Evolutionary conservation across 2,113 vertebrate species (phyloP), one percentile per base, ranked within the genome.

Genomic region (Cettia cetti): DNA sequence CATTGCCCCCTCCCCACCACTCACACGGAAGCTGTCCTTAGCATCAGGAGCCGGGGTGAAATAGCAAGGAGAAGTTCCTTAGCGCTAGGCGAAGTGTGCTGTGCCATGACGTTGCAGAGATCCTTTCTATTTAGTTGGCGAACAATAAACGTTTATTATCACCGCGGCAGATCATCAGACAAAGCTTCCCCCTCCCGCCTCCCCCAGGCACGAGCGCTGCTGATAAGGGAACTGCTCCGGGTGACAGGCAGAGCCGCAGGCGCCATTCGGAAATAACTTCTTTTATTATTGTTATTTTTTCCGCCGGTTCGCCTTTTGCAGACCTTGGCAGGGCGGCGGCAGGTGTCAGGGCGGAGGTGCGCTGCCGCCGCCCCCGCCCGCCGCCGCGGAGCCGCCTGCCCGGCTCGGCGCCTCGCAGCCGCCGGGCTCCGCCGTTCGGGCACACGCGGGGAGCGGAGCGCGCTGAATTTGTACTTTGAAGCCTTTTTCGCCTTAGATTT

Each of bases 131-230:
- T 95, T 96, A 96, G 93, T 87, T 96, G 95, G 95, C 90, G 94
- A 97, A 97, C 96, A 97, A 97, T 96, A 97, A 97, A 92, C 94
- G 95, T 95, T 87, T 97, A 96, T 97, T 97, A 96, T 97, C 94
- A 94, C 95, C 90, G 96, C 96, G 91, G 96, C 96, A 80, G 95
- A 93, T 98, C 97, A 97, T 97, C 97, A 98, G 96, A 98, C 98
- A 98, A 98, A 98, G 97, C 97, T 98, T 89, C 90, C 95, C 89
- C 82, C 93, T 87, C 80, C 95, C 88, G 88, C 91, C 92, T 84
- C 75, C 94, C 89, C 95, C 89, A 90, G 94, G 93, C 94, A 89
- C 93, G 90, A 97, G 93, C 91, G 94, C 94, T 92, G 90, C 91
- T 96, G 96, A 96, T 97, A 96, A 96, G 79, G 95, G 94, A 95